phyloP scores from a whole-genome alignment of 1,140 invertebrate species.

The Camponotus floridanus region DNA sequence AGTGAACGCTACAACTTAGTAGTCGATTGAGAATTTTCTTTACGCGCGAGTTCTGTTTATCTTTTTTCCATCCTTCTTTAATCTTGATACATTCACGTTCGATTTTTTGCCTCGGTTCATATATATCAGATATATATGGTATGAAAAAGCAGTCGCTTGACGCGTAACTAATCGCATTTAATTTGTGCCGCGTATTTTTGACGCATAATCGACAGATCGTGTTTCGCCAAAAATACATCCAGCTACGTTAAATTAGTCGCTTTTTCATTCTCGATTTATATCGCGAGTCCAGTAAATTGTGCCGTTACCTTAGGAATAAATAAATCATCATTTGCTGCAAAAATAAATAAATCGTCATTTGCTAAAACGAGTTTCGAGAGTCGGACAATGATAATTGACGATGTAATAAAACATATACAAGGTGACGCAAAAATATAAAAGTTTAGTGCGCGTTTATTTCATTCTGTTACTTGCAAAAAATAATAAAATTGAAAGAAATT shows the following conservation, averaged over 20 bases:
- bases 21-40: constrained; percentile 34
- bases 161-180: background rate
- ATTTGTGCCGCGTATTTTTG: constrained; percentile 21
- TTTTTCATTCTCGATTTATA: constrained; percentile 42
- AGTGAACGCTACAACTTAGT: background rate
- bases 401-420: constrained; percentile 21
- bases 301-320: constrained; percentile 35
- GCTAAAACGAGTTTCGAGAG: constrained; percentile 29
- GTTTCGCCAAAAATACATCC: constrained; percentile 11
- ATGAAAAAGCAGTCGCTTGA: background rate
- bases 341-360: constrained; percentile 39
- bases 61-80: background rate
- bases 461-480: background rate
- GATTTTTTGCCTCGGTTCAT: background rate
- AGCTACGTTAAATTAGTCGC: background rate
- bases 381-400: constrained; percentile 10
- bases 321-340: constrained; percentile 8
- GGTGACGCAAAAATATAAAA: background rate
- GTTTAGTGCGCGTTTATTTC: background rate
- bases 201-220: background rate
- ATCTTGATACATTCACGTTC: background rate
- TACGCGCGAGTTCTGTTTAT: background rate
- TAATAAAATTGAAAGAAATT: background rate
- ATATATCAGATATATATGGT: background rate
- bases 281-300: constrained; percentile 3